These are phyloP conservation scores for Paracanthobrama guichenoti DNA, from an alignment of 2,113 vertebrate species.

Conservation along the genomic window DNA sequence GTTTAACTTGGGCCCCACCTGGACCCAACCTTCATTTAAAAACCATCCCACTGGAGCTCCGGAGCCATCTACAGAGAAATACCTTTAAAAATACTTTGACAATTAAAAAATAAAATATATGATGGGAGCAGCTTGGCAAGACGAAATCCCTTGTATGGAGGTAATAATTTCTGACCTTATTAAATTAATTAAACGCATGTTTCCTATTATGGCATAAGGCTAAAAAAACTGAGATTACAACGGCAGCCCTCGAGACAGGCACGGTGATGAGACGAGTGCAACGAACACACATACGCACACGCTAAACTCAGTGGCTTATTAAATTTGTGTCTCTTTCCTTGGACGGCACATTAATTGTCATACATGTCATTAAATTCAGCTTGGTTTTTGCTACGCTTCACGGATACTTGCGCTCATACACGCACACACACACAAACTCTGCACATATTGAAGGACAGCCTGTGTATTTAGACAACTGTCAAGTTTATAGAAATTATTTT, in stretches of 20 bases:
- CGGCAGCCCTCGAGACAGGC: constrained; percentile 62
- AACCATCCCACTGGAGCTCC: constrained; percentile 43
- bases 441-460: constrained; percentile 23
- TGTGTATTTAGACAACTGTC: constrained; percentile 23
- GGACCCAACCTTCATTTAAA: constrained; percentile 55
- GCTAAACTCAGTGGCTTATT: constrained; percentile 71
- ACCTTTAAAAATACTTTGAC: constrained; percentile 56
- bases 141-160: constrained; percentile 64
- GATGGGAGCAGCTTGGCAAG: constrained; percentile 60
- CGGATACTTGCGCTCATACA: constrained; percentile 28
- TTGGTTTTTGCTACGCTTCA: constrained; percentile 61
- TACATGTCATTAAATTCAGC: constrained; percentile 72
- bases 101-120: constrained; percentile 59
- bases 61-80: constrained; percentile 50
- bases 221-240: constrained; percentile 55
- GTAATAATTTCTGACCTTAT: constrained; percentile 77
- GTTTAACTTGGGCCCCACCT: constrained; percentile 47
- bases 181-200: constrained; percentile 77
- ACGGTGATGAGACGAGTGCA: constrained; percentile 64
- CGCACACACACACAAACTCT: not conserved
- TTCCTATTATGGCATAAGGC: constrained; percentile 65
- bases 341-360: constrained; percentile 72
- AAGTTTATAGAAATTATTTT: not conserved
- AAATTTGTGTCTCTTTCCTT: constrained; percentile 72
- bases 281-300: constrained; percentile 61